Evolutionary conservation across 2,113 vertebrate species (phyloP).

Genomic region (Oryctolagus cuniculus): mOryCun1.1 NC_091433.1:23989501-23990000

Average conservation of each 20-base stretch:
- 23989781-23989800: neutral
- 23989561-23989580: too few species aligned
- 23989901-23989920: neutral
- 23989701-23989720: neutral
- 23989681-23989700: neutral
- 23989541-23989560: too few species aligned
- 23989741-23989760: neutral
- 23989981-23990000: neutral
- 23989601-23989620: neutral
- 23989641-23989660: neutral
- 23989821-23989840: neutral
- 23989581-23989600: neutral
- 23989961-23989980: neutral
- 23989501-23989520: too few species aligned
- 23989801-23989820: fast-evolving
- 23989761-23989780: neutral
- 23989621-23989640: neutral
- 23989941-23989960: neutral
- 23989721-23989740: neutral
- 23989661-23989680: neutral
- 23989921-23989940: neutral
- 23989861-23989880: neutral
- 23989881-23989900: neutral
- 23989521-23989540: too few species aligned
- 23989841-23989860: neutral